These are phyloP conservation scores for Zoroaster sp. DNA, from an alignment of 53 echinoderm and acorn worm species.

Conservation along the genomic window DNA sequence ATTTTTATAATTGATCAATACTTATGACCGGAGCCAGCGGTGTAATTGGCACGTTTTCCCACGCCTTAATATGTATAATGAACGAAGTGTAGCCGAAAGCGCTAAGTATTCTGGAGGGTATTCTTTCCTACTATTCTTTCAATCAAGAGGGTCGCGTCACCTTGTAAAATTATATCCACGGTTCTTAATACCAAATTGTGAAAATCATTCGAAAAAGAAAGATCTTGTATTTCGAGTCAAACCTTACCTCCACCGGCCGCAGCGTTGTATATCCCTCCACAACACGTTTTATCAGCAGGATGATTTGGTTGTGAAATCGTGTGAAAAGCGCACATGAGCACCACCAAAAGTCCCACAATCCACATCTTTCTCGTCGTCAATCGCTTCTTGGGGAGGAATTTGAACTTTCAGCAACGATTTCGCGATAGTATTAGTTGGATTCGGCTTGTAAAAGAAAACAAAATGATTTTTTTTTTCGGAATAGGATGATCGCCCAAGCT, in stretches of 20 bases:
- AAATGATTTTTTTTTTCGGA: neutral
- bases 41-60: too few relatives aligned
- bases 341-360: neutral
- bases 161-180: too few relatives aligned
- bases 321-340: neutral
- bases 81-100: too few relatives aligned
- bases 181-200: too few relatives aligned
- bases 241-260: slow-evolving; percentile 39
- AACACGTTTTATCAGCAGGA: slow-evolving; percentile 21
- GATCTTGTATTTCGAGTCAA: too few relatives aligned
- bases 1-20: too few relatives aligned
- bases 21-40: too few relatives aligned
- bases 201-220: too few relatives aligned
- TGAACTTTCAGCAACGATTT: neutral
- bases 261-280: slow-evolving; percentile 42
- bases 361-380: neutral
- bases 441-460: neutral
- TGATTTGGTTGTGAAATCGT: neutral
- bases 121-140: too few relatives aligned
- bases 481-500: neutral
- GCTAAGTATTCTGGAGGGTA: too few relatives aligned
- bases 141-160: too few relatives aligned
- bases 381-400: neutral
- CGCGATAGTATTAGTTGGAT: neutral
- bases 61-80: too few relatives aligned